Base-by-base conservation (phyloP, 2,888 invertebrate genomes). In the Erannis defoliaria region DNA sequence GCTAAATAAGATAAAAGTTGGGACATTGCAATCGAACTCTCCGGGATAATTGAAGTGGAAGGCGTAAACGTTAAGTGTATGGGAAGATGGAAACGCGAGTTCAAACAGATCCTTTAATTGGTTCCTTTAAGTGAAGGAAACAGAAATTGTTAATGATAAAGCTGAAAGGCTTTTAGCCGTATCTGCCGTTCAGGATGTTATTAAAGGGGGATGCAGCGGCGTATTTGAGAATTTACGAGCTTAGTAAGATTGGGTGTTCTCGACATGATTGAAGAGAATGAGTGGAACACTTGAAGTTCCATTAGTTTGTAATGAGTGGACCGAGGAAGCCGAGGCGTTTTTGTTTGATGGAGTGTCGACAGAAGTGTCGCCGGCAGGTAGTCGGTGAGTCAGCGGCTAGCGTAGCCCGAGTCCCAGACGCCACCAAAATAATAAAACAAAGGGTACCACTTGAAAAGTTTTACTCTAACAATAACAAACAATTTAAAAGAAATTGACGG, bases 321-420 rank as follows among this genome's bases (percentile, higher is more conserved):
- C 79, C 75, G 72, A 78, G 78, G 82, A 85, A 85, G 85, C 80
- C 82, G 79, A 81, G 81, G 83, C 82, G 88, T 82, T 85, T 71
- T 80, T 40, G 16, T 56, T 79, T 88, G 87, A 89, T 87, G 80
- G 80, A 90, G 86, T 84, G 84, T 80, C 78, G 78, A 81, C 83
- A 78, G 74, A 80, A 81, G 78, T 84, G 83, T 82, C 82, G 81
- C 76, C 84, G 86, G 88, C 90, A 91, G 88, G 89, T 90, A 89
- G 82, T 70, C 76, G 77, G 75, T 89, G 89, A 90, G 75, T 89
- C 89, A 89, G 80, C 81, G 73, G 74, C 77, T 78, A 83, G 82
- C 78, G 77, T 73, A 75, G 71, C 72, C 67, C 31, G 14, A 45
- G 26, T 14, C 50, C 70, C 69, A 72, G 68, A 71, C 60, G 60